Percentiles rank a stretch among this genome's conserved stretches.
These are phyloP conservation scores for Palythoa grandis DNA, from an alignment of 92 coral and sea anemone species.

Conservation along the genomic window DNA sequence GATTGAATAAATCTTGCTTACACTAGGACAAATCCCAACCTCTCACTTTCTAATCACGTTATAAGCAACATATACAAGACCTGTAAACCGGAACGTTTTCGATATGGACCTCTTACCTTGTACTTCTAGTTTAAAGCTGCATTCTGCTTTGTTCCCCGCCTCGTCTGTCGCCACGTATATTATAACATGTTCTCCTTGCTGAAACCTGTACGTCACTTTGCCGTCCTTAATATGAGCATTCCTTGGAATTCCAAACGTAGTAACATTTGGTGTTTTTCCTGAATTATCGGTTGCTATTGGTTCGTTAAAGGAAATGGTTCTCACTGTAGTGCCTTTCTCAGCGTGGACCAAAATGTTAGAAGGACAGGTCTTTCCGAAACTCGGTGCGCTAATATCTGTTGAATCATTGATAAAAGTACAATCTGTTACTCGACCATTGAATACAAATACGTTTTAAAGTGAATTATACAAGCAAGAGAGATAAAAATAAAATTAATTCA, in stretches of 20 bases:
- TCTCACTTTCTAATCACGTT: too few relatives aligned
- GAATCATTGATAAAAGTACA: background rate
- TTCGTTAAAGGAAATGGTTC: constrained; percentile 18
- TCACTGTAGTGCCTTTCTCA: constrained; percentile 26
- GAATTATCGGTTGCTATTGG: constrained; percentile 52
- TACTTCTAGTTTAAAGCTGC: constrained; percentile 50
- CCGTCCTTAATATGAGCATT: constrained; percentile 38
- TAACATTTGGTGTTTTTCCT: constrained; percentile 37
- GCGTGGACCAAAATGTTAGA: constrained; percentile 20
- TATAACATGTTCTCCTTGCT: constrained; percentile 56
- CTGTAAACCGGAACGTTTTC: too few relatives aligned
- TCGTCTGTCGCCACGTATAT: constrained; percentile 60
- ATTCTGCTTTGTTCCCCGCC: constrained; percentile 57
- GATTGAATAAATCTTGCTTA: too few relatives aligned
- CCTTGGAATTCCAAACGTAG: constrained; percentile 45
- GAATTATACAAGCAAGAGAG: too few relatives aligned
- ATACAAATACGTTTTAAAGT: too few relatives aligned
- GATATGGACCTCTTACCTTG: constrained; percentile 21
- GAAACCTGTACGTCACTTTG: constrained; percentile 24
- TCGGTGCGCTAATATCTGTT: constrained; percentile 46
- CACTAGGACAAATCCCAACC: too few relatives aligned
- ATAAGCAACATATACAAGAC: too few relatives aligned
- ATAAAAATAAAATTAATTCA: too few relatives aligned
- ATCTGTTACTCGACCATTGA: background rate
- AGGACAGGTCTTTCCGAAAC: constrained; percentile 48